Base-by-base conservation (phyloP, 2,888 invertebrate species). In the Torymus aiolomorphi region DNA sequence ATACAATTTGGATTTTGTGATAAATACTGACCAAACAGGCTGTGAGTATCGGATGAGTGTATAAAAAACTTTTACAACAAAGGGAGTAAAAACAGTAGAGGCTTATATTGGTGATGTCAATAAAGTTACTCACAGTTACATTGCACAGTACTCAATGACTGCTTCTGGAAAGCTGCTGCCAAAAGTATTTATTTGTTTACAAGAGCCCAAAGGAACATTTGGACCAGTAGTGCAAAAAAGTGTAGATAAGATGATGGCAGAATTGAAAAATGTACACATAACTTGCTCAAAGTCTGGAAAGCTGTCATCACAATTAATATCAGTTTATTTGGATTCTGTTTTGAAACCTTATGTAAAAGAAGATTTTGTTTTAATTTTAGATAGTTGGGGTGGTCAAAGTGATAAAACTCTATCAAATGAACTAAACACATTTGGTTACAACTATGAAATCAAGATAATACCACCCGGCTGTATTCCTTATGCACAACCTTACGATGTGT, bases 1-100 rank as follows among this genome's bases (percentile, higher is more conserved):
- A 59, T 83, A 76, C 31, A 56, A 75, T 13, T 11, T 20, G 49
- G 65, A 83, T 67, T 83, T 83, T 12, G 57, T 84, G 11, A 82
- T 82, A 8, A 83, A 83, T 76, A 80, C 80, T 5, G 73, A 83
- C 67, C 78, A 84, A 73, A 61, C 14, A 11, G 80, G 63, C 1
- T 75, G 70, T 24, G 75, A 80, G 56, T 80, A 75, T 42, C 70
- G 70, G 52, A 65, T 57, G 0, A 69, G 5, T 2, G 24, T 54
- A 2, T 24, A 63, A 4, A 12, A 65, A 51, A 77, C 54, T 42
- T 54, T 77, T 5, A 31, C 13, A n/a, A 14, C 13, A 5, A 56
- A 61, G 5, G 61, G 61, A 13, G 0, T 10, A 61, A 61, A 61
- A 2, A 1, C 14, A 20, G 20, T 61, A 61, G 24, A 61, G 10